A percentile compares a stretch with the other conserved stretches of the same genome.
These are phyloP conservation scores for Ridgeia piscesae DNA, from an alignment of 1,140 invertebrate species.

Conservation along the genomic window DNA sequence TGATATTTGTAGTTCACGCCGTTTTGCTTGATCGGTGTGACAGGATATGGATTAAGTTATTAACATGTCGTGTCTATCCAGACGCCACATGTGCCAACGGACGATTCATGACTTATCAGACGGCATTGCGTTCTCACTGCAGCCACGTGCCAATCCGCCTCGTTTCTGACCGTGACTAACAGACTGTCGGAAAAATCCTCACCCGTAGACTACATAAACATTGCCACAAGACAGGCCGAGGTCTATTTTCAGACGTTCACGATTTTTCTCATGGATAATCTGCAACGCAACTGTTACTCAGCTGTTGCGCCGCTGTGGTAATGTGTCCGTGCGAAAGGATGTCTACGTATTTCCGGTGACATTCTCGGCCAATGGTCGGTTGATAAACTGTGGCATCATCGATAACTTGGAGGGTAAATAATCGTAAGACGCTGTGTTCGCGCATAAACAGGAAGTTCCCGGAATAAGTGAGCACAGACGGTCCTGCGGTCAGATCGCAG, in stretches of 20 bases:
- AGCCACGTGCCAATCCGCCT: neutral
- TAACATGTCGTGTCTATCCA: neutral
- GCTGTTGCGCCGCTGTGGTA: neutral
- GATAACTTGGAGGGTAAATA: neutral
- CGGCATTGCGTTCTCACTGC: neutral
- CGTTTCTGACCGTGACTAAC: neutral
- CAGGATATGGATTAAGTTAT: neutral
- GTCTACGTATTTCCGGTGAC: neutral
- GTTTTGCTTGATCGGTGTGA: too few species aligned
- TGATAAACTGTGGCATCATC: constrained; percentile 1
- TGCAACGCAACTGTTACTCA: neutral
- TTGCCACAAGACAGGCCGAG: neutral
- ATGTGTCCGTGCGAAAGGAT: neutral
- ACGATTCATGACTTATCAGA: neutral
- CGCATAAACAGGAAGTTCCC: neutral
- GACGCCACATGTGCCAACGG: neutral
- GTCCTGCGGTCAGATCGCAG: neutral
- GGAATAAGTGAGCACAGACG: neutral
- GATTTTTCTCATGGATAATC: neutral
- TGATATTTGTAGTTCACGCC: too few species aligned
- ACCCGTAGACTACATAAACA: neutral
- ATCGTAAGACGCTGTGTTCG: neutral
- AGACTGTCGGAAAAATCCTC: neutral
- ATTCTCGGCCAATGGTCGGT: neutral
- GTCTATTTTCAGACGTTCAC: neutral